Base-by-base conservation (phyloP, 2,888 invertebrate species). In the Xanthia togata region DNA sequence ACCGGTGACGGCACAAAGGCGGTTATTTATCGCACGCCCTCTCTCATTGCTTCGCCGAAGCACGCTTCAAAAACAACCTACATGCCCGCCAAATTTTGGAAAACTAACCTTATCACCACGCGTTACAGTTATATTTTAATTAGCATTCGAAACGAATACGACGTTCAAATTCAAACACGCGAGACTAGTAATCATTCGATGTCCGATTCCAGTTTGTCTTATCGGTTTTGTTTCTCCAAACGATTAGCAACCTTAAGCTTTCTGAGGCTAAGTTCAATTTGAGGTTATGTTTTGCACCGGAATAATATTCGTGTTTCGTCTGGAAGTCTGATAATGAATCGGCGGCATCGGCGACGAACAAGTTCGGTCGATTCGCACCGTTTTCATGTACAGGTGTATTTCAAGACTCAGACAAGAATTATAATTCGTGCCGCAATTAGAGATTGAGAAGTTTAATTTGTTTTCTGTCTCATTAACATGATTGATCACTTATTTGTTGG, bases 11-110 rank as follows among this genome's bases (percentile, higher is more conserved):
- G 95, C 95, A 94, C 96, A 96, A 96, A 96, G 96, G 96, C 95
- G 95, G 95, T 96, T 95, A 96, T 96, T 96, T 96, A 96, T 96
- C 95, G 95, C 93, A 95, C 96, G 96, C 96, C 96, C 96, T 96
- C 96, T 96, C 96, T 95, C 96, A 96, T 96, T 96, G 96, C 96
- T 94, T 95, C 93, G 90, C 90, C 92, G 91, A 90, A 91, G 89
- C 92, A 87, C 90, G 91, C 89, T 92, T 91, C 90, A 89, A 93
- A 93, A 95, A 95, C 94, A 95, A 94, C 95, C 90, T 92, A 94
- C 92, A 93, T 84, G 89, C 86, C 73, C 74, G 44, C 26, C 14
- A 59, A 44, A 78, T 86, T 82, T 70, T 77, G 85, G 41, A 95
- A 94, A 93, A 90, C 77, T 88, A 82, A 94, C 94, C 92, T 92